Evolutionary conservation across 2,113 vertebrate species (phyloP).

Genomic region (Gorsachius goisagi): DNA sequence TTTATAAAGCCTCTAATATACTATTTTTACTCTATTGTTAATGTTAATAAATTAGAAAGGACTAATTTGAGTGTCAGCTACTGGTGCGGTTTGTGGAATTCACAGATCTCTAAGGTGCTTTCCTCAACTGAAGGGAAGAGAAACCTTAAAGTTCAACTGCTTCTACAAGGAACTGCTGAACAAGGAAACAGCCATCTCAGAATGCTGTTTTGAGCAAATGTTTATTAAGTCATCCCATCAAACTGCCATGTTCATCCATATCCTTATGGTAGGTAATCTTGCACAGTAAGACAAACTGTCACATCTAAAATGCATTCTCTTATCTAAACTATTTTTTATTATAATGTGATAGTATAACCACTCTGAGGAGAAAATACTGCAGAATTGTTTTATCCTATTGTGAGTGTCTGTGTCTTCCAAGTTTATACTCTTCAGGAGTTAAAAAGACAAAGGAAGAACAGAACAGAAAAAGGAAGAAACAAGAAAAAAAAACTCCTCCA

Average conservation of each 20-base stretch:
- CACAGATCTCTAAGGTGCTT: not conserved
- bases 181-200: not conserved
- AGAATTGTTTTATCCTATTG: not conserved
- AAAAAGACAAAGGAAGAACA: not conserved
- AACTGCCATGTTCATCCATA: not conserved
- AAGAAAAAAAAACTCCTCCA: not conserved
- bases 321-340: not conserved
- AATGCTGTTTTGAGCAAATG: not conserved
- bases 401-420: not conserved
- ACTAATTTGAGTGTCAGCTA: not conserved
- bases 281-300: not conserved
- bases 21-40: not conserved
- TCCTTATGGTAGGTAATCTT: not conserved
- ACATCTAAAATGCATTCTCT: not conserved
- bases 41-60: not conserved
- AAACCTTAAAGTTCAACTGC: not conserved
- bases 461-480: not conserved
- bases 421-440: not conserved
- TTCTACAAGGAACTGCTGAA: not conserved
- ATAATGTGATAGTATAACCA: not conserved
- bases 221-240: not conserved
- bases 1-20: not conserved
- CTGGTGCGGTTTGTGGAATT: not conserved
- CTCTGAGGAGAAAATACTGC: not conserved
- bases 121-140: not conserved